These are phyloP conservation scores for Tyria jacobaeae DNA, from an alignment of 2,888 invertebrate species.

Conservation along the genomic window DNA sequence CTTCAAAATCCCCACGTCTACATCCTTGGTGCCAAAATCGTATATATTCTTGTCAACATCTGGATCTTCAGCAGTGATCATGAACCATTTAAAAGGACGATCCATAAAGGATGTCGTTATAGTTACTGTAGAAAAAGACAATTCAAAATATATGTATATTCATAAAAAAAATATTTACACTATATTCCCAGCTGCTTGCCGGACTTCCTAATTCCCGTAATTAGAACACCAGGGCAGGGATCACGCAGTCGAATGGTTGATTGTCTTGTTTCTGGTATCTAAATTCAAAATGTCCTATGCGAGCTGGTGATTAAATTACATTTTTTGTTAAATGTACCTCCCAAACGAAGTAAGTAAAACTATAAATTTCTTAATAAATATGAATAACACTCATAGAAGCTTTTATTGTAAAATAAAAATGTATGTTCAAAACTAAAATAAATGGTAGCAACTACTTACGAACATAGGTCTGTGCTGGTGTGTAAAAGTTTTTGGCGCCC, in stretches of 20 bases:
- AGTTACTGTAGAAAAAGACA: slow-evolving; percentile 63
- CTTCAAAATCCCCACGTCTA: slow-evolving; percentile 74
- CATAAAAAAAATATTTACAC: not conserved
- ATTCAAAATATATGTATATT: not conserved
- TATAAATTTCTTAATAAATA: too few relatives aligned
- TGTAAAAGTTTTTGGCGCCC: slow-evolving; percentile 55
- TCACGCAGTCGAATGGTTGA: too few relatives aligned
- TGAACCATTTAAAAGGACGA: slow-evolving; percentile 75
- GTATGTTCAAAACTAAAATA: not conserved
- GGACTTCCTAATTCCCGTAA: too few relatives aligned
- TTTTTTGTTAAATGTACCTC: too few relatives aligned
- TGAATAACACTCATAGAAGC: too few relatives aligned
- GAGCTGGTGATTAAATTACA: too few relatives aligned
- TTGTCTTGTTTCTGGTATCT: too few relatives aligned
- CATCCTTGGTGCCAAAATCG: slow-evolving; percentile 52
- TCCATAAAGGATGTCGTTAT: slow-evolving; percentile 53
- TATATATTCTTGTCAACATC: slow-evolving; percentile 63
- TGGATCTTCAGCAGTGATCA: slow-evolving; percentile 81
- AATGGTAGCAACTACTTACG: slow-evolving; percentile 58
- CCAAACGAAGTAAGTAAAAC: too few relatives aligned
- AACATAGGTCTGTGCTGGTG: slow-evolving; percentile 76
- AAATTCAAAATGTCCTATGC: too few relatives aligned
- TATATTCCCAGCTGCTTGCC: too few relatives aligned
- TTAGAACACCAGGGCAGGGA: too few relatives aligned
- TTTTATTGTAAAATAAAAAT: too few relatives aligned